Percentiles rank a stretch among this genome's conserved stretches.
Evolutionary conservation across 1,140 invertebrate species (phyloP).

Genomic region (Platyscapa corneri): DNA sequence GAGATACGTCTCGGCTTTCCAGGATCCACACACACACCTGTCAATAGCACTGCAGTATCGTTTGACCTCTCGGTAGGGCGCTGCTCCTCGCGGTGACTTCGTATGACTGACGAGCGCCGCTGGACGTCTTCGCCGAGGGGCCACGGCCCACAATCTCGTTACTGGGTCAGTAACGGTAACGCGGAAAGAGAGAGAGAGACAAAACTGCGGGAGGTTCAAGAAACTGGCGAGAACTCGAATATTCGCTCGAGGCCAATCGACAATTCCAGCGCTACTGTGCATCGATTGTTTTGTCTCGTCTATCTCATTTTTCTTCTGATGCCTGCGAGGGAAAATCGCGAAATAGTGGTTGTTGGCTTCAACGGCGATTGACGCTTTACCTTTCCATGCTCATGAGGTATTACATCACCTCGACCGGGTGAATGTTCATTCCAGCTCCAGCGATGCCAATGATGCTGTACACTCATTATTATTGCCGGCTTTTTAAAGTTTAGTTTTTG

Average conservation of each 20-base stretch:
- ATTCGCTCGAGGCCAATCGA: not conserved
- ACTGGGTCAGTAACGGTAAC: constrained; percentile 73
- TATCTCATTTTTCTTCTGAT: not conserved
- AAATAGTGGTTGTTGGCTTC: not conserved
- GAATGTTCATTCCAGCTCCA: too few species aligned
- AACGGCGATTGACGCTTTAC: not conserved
- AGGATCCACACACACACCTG: not conserved
- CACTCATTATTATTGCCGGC: not conserved
- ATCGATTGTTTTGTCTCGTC: not conserved
- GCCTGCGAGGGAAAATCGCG: not conserved
- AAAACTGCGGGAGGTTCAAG: constrained; percentile 64
- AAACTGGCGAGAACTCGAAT: constrained; percentile 57
- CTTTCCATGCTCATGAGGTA: too few species aligned
- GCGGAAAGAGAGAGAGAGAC: constrained; percentile 7
- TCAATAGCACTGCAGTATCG: too few species aligned
- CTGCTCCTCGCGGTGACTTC: not conserved
- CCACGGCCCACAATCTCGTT: constrained; percentile 54
- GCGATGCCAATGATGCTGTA: not conserved
- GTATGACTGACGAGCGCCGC: constrained; percentile 13
- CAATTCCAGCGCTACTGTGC: not conserved
- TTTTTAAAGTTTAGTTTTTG: not conserved
- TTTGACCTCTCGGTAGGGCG: constrained; percentile 37
- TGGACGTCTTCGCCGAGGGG: constrained; percentile 24
- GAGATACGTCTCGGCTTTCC: not conserved
- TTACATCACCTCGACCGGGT: not conserved